phyloP scores from a whole-genome alignment of 2,888 invertebrate species.

The Meta bourneti region DNA sequence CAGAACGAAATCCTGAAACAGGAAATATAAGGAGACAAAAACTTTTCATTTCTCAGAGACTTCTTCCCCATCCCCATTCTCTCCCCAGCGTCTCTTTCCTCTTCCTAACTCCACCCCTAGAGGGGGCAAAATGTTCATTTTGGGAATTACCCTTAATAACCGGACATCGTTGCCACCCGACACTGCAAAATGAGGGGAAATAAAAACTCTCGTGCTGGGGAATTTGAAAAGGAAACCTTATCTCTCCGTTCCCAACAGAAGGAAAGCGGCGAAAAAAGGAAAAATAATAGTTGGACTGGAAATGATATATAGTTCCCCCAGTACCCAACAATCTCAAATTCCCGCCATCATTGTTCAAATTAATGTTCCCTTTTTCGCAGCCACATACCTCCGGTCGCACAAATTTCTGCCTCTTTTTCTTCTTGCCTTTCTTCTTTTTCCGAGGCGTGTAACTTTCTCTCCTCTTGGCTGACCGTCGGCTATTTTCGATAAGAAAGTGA shows the following conservation, averaged over 20 bases:
- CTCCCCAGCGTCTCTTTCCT: neutral
- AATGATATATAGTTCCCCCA: constrained; percentile 68
- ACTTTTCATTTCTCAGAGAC: neutral
- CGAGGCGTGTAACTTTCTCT: constrained; percentile 53
- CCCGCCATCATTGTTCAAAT: constrained; percentile 74
- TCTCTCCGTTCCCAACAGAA: constrained; percentile 24
- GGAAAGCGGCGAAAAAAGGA: constrained; percentile 28
- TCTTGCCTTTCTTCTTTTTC: constrained; percentile 21
- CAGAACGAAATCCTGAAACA: neutral
- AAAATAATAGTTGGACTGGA: constrained; percentile 33
- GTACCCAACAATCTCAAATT: constrained; percentile 72
- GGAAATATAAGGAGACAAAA: neutral
- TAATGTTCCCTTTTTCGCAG: constrained; percentile 67
- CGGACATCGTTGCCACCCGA: constrained; percentile 46
- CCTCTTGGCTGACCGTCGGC: constrained; percentile 71
- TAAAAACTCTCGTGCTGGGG: constrained; percentile 38
- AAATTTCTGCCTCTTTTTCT: constrained; percentile 59
- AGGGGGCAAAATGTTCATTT: constrained; percentile 49
- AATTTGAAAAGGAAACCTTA: constrained; percentile 74
- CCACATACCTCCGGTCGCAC: constrained; percentile 48
- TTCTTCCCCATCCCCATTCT: neutral
- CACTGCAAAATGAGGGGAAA: constrained; percentile 64
- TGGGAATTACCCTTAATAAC: constrained; percentile 71
- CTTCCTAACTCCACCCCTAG: neutral
- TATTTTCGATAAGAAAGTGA: constrained; percentile 75